phyloP scores from a whole-genome alignment of 2,113 vertebrate species.

The Mobula birostris region DNA sequence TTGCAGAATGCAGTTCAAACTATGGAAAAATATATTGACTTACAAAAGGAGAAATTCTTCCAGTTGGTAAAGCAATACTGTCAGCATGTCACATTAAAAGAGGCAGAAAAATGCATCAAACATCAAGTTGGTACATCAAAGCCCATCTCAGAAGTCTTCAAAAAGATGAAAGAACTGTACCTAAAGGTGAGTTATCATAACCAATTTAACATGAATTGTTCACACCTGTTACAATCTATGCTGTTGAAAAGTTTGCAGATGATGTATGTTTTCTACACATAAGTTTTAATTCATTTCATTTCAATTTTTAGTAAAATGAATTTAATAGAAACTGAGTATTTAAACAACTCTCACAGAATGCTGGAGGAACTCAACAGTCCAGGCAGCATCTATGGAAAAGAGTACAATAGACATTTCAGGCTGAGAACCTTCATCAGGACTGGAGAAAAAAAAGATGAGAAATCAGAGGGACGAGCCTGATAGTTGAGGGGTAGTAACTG shows the following conservation, averaged over 20 bases:
- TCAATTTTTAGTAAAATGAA: neutral
- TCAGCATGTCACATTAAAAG: constrained; percentile 24
- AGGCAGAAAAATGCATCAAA: neutral
- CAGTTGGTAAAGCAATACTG: constrained; percentile 2
- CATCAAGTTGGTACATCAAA: neutral
- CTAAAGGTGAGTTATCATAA: neutral
- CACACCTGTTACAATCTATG: neutral
- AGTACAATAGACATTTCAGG: too few relatives aligned
- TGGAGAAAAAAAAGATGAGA: too few relatives aligned
- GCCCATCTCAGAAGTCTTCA: neutral
- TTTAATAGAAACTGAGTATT: neutral
- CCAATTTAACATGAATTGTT: neutral
- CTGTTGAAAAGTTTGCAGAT: neutral
- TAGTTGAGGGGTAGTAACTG: too few relatives aligned
- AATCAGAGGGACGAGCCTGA: too few relatives aligned
- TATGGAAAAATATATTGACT: constrained; percentile 24
- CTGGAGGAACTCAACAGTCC: too few relatives aligned
- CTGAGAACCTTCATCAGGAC: too few relatives aligned
- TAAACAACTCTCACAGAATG: too few relatives aligned
- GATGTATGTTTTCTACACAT: neutral
- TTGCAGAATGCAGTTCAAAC: constrained; percentile 26
- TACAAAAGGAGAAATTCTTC: constrained; percentile 12
- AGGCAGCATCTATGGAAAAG: too few relatives aligned
- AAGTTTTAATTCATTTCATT: neutral
- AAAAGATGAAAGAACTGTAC: constrained; percentile 8